phyloP scores from a whole-genome alignment of 2,888 invertebrate species.

The Mythimna pallens region DNA sequence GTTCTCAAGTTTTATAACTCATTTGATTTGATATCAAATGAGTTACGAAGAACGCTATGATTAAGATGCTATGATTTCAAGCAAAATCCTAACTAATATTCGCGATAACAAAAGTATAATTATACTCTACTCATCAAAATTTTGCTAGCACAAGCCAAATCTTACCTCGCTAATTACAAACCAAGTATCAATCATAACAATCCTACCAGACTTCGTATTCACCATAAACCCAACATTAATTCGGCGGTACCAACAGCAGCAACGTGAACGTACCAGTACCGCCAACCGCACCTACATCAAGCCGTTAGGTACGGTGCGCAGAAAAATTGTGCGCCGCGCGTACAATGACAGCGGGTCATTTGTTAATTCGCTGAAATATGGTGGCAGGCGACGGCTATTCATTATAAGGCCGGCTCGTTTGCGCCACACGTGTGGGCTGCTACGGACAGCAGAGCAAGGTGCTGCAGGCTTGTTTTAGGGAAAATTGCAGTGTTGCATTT shows the following conservation, averaged over 20 bases:
- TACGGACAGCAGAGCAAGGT: constrained; percentile 75
- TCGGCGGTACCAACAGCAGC: constrained; percentile 67
- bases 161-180: constrained; percentile 3
- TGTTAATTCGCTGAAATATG: constrained; percentile 90
- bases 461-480: constrained; percentile 16
- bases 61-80: neutral
- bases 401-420: constrained; percentile 89
- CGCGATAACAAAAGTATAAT: too few species aligned
- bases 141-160: neutral
- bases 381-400: constrained; percentile 88
- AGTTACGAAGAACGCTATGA: too few species aligned
- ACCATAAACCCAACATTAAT: constrained; percentile 79
- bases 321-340: constrained; percentile 88
- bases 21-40: neutral
- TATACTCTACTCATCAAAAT: neutral
- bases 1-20: neutral
- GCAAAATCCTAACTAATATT: neutral
- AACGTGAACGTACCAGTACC: constrained; percentile 60
- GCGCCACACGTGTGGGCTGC: constrained; percentile 86
- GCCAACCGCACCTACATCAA: constrained; percentile 88
- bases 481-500: neutral
- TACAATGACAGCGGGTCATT: constrained; percentile 87
- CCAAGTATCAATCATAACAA: constrained; percentile 52
- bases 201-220: constrained; percentile 49
- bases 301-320: constrained; percentile 86